phyloP scores from a whole-genome alignment of 64 coral and sea anemone genomes.

The Hydrozoanthus tunicans region DNA sequence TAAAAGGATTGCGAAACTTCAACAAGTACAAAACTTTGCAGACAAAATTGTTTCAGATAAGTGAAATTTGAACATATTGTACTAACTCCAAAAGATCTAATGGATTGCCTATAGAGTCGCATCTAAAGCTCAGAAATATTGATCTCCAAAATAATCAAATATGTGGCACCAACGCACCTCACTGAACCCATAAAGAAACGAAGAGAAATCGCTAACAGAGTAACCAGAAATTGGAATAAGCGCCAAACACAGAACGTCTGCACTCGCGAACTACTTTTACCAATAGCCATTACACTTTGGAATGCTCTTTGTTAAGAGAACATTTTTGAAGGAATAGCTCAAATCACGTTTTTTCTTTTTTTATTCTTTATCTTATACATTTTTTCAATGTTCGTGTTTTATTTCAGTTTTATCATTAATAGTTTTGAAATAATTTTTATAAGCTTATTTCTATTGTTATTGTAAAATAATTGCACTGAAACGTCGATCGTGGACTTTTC shows the following conservation, averaged over 20 bases:
- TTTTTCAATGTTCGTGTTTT: not conserved
- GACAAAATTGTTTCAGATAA: not conserved
- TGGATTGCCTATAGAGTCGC: not conserved
- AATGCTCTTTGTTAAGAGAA: not conserved
- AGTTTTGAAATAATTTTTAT: too few relatives aligned
- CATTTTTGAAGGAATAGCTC: not conserved
- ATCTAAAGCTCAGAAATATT: not conserved
- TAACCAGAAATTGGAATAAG: not conserved
- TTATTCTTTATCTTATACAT: not conserved
- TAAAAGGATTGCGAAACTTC: not conserved
- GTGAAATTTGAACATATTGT: not conserved
- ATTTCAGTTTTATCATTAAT: too few relatives aligned
- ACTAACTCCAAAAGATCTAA: not conserved
- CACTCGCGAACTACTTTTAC: not conserved
- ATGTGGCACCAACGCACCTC: not conserved
- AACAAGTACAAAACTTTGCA: not conserved
- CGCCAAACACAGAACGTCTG: not conserved
- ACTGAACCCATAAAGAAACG: not conserved
- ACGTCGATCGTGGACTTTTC: too few relatives aligned
- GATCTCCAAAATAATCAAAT: not conserved
- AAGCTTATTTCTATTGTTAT: too few relatives aligned
- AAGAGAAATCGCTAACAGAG: not conserved
- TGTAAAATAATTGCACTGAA: too few relatives aligned
- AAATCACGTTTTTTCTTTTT: not conserved
- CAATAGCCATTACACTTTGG: not conserved